phyloP scores from a whole-genome alignment of 2,888 invertebrate genomes.

The Glaucopsyche alexis region DNA sequence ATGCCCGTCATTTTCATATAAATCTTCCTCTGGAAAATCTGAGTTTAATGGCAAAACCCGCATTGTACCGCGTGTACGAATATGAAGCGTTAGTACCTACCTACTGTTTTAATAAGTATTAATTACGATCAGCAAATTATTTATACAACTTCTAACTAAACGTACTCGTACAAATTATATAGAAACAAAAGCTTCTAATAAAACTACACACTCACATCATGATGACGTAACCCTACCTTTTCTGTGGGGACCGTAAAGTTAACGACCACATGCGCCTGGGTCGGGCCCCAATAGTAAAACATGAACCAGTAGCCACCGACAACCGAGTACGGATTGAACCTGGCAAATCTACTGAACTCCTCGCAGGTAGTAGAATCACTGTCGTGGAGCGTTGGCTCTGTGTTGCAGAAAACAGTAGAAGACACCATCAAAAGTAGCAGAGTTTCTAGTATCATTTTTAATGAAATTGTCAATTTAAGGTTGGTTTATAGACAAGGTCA shows the following conservation, averaged over 20 bases:
- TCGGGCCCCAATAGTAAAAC: slow-evolving; percentile 56
- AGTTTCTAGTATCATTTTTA: background rate
- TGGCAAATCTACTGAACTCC: slow-evolving; percentile 51
- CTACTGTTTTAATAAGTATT: no score
- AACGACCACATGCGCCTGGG: slow-evolving; percentile 33
- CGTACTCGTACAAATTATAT: no score
- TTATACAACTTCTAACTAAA: background rate
- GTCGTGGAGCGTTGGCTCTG: slow-evolving; percentile 32
- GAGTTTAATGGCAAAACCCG: no score
- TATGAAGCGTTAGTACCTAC: no score
- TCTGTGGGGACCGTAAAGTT: slow-evolving; percentile 47
- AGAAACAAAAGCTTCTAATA: background rate
- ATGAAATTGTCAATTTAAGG: background rate
- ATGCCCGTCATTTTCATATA: no score
- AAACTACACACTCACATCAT: background rate
- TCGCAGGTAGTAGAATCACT: slow-evolving; percentile 50
- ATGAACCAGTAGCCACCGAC: slow-evolving; percentile 51
- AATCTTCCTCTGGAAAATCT: no score
- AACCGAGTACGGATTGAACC: slow-evolving; percentile 59
- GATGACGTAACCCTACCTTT: slow-evolving; percentile 44
- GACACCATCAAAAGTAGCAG: background rate
- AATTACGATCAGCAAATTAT: background rate
- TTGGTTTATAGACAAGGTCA: background rate
- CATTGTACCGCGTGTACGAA: no score
- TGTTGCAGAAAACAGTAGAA: slow-evolving; percentile 13